These are phyloP conservation scores for Drosophila kikkawai DNA, from an alignment of 1,140 invertebrate genomes.

Conservation along the genomic window DNA sequence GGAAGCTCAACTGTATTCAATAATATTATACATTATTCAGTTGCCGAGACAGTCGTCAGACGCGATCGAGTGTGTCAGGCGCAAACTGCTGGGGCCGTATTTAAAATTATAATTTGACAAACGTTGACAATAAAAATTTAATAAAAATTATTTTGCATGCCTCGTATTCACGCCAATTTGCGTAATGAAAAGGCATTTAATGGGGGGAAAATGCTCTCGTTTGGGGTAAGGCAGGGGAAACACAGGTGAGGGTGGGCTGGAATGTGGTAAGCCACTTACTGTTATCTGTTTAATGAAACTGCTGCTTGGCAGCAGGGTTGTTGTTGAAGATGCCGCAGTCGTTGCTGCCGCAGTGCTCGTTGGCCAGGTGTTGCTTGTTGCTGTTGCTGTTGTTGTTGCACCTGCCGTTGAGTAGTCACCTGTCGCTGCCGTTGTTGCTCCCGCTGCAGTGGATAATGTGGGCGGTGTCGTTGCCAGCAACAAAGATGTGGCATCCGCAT, in stretches of 20 bases:
- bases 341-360: conserved; percentile 29
- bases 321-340: conserved; percentile 51
- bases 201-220: conserved; percentile 45
- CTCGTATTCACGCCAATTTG: conserved; percentile 60
- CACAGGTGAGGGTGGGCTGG: conserved; percentile 1
- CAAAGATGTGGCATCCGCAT: conserved; percentile 36
- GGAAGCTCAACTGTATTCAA: conserved; percentile 16
- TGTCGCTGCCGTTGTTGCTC: conserved; percentile 30
- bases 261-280: conserved; percentile 79
- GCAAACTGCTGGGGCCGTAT: conserved; percentile 25
- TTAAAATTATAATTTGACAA: conserved; percentile 75
- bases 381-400: conserved; percentile 24
- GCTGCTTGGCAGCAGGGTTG: conserved; percentile 72
- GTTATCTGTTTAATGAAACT: conserved; percentile 84
- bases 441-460: conserved; percentile 31
- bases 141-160: conserved; percentile 58
- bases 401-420: conserved; percentile 29
- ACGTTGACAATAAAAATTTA: conserved; percentile 74
- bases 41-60: conserved; percentile 63
- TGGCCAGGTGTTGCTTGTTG: conserved; percentile 25
- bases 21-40: conserved; percentile 40
- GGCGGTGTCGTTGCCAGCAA: conserved; percentile 17
- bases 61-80: conserved; percentile 15
- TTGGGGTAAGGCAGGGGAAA: not conserved
- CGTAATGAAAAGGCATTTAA: conserved; percentile 75